Base-by-base conservation (phyloP, 2,888 invertebrate genomes). In the Scaeva pyrastri region DNA sequence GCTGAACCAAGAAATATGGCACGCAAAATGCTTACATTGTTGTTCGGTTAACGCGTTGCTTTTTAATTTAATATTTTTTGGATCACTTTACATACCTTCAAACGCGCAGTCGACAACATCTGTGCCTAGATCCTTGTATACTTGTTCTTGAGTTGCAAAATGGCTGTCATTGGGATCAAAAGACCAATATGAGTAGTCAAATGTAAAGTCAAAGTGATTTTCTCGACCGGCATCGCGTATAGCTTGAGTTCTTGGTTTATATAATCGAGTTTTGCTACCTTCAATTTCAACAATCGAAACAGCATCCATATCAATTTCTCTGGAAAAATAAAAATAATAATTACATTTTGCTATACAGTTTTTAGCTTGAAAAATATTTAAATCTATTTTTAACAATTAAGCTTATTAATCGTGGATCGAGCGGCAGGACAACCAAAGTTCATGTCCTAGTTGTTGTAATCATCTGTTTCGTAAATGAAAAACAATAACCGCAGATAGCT, bases 151-250 rank as follows among this genome's bases (percentile, higher is more conserved):
- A 11, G 96, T 95, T 45, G 96, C 96, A 92, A 95, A 97, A 91
- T 96, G 95, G 14, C 93, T 92, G 90, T 96, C 96, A 19, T 93
- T 93, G 52, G 94, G 91, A 90, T 96, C 95, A 91, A 94, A 96
- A 70, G 97, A 97, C 97, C 97, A 97, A 91, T 97, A 97, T 0
- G 97, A 97, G 92, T 96, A 96, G 93, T 97, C 97, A 92, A 97
- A 97, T 77, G 97, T 97, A 91, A 97, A 97, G 92, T 97, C 97
- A 92, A 97, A 97, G 92, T 94, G 95, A 90, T 95, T 95, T 90
- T 96, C 96, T 48, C 92, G 90, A 1, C 90, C 90, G 19, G 90
- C 90, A 85, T 93, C 92, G 88, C 93, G 91, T 81, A 90, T 90
- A 71, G 90, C 90, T 88, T 91, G 91, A 80, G 91, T 88, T 88